Percentiles rank a stretch among this genome's conserved stretches.
These are phyloP conservation scores for Smutsia temminckii DNA, from an alignment of 2,797 vertebrate genomes.

Conservation along the genomic window DNA sequence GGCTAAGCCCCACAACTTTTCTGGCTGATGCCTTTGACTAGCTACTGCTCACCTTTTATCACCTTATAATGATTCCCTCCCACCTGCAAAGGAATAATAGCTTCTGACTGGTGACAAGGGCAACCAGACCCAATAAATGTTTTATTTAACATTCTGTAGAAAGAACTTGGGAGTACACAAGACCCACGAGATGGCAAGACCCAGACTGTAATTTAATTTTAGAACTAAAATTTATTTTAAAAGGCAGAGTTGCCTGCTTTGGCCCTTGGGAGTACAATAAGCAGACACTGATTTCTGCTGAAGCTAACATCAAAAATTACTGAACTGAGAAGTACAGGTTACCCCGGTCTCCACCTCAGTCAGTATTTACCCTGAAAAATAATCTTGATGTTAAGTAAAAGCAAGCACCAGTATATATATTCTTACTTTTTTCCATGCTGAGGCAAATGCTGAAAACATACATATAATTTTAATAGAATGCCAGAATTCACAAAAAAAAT, in stretches of 20 bases:
- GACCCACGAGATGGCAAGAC: conserved; percentile 15
- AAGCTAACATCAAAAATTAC: conserved; percentile 65
- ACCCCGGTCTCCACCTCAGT: conserved; percentile 54
- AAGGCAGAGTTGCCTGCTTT: conserved; percentile 46
- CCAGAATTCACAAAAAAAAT: neutral
- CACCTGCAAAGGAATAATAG: neutral
- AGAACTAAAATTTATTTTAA: conserved; percentile 55
- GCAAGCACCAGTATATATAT: neutral
- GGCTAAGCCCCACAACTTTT: neutral
- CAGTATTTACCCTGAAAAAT: conserved; percentile 69
- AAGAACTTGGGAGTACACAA: conserved; percentile 24
- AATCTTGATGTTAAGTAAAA: conserved; percentile 53
- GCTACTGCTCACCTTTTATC: neutral
- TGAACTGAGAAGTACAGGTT: conserved; percentile 55
- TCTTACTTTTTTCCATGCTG: neutral
- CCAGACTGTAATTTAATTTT: conserved; percentile 69
- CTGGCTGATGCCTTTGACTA: neutral
- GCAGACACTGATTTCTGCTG: conserved; percentile 58
- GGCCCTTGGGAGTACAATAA: conserved; percentile 65
- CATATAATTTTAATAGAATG: neutral
- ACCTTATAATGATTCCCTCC: conserved; percentile 8
- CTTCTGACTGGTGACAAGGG: neutral
- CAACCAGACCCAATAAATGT: conserved; percentile 11
- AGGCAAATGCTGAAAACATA: conserved; percentile 6
- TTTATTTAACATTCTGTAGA: conserved; percentile 58